These are phyloP conservation scores for Takifugu bimaculatus DNA, from an alignment of 2,113 vertebrate species.

Conservation along the genomic window DNA sequence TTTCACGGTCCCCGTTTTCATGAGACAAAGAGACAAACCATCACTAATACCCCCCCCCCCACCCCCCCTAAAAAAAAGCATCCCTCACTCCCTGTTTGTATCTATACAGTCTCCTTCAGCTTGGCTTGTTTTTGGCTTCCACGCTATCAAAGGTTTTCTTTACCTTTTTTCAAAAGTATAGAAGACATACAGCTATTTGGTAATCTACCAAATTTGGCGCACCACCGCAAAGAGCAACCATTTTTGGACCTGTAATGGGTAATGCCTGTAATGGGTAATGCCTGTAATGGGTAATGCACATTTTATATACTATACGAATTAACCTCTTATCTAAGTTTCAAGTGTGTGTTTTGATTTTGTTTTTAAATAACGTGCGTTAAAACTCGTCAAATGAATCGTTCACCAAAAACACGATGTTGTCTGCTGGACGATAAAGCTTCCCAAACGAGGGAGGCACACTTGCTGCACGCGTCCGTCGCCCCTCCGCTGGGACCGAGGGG, in stretches of 20 bases:
- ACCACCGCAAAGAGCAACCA: too few species aligned
- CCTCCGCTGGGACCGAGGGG: slow-evolving; percentile 30
- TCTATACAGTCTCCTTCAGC: slow-evolving; percentile 30
- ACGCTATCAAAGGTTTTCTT: slow-evolving; percentile 21
- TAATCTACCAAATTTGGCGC: too few species aligned
- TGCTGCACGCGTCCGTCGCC: slow-evolving; percentile 63
- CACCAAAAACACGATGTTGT: not conserved
- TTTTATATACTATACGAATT: too few species aligned
- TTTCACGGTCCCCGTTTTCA: slow-evolving; percentile 20
- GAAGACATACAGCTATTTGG: too few species aligned
- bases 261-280: too few species aligned
- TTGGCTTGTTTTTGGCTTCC: slow-evolving; percentile 52
- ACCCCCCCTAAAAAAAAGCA: too few species aligned
- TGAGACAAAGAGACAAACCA: slow-evolving; percentile 35
- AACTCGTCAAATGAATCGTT: not conserved
- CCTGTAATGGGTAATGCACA: too few species aligned
- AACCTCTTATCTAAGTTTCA: too few species aligned
- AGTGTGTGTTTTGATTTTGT: too few species aligned
- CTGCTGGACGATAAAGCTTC: not conserved
- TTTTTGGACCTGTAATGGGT: too few species aligned
- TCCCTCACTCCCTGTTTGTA: not conserved
- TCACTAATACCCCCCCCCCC: not conserved
- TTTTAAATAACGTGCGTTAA: too few species aligned
- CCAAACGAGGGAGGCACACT: slow-evolving; percentile 62
- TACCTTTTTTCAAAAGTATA: too few species aligned